Evolutionary conservation across 2,888 invertebrate species (phyloP).

Genomic region (Temnothorax ravouxi): DNA sequence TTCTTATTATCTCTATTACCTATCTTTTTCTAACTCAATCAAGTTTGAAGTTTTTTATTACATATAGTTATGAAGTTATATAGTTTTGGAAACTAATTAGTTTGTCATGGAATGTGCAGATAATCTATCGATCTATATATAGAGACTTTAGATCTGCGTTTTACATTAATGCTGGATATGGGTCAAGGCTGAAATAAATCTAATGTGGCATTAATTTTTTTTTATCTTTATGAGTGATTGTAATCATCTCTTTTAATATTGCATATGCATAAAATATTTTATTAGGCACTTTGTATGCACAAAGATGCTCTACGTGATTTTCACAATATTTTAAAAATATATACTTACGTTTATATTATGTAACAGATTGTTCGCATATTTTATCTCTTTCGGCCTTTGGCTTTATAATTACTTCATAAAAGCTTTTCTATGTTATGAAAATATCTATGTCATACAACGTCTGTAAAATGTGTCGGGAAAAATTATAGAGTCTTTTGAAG

Average conservation of each 20-base stretch:
- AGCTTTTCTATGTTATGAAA: conserved; percentile 7
- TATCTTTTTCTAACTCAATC: not conserved
- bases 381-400: not conserved
- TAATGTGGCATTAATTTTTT: conserved; percentile 39
- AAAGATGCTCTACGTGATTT: not conserved
- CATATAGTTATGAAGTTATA: not conserved
- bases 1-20: too few relatives aligned
- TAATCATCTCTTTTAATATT: conserved; percentile 16
- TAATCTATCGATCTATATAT: not conserved
- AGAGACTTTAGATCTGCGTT: conserved; percentile 20
- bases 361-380: conserved; percentile 8
- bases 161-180: conserved; percentile 12
- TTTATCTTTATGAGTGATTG: conserved; percentile 17
- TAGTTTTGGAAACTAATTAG: conserved; percentile 37
- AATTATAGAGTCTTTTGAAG: not conserved
- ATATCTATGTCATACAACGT: not conserved
- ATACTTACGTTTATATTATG: conserved; percentile 3
- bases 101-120: conserved; percentile 19
- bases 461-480: not conserved
- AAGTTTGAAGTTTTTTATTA: not conserved
- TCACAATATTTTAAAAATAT: not conserved
- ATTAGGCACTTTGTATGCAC: conserved; percentile 12
- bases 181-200: conserved; percentile 38
- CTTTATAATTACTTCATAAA: conserved; percentile 20
- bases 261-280: conserved; percentile 29